Evolutionary conservation across 1,140 invertebrate genomes (phyloP), one percentile per base, ranked within the genome.

Genomic region (Phocides pigmalion): DNA sequence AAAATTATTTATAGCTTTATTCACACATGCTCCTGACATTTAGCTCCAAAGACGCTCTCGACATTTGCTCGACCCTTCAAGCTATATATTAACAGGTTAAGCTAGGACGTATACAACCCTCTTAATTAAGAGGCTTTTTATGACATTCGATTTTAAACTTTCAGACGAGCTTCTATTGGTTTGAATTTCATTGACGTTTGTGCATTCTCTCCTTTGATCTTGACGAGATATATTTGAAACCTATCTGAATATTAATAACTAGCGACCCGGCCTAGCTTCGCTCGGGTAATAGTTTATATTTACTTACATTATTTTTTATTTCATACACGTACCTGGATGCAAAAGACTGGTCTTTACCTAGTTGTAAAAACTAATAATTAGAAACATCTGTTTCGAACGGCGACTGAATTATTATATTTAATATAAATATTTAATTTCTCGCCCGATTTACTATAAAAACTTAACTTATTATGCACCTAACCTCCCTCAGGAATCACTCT

Each of bases 1-100:
- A 20, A 20, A 35, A 66, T 47, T 66, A 61, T 66, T 66, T 61
- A 65, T 65, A 65, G 35, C 46, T 54, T 22, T 42, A 46, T 42
- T 58, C 51, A 65, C 47, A 58, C 37, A 47, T 42, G 54, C 56
- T 59, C 56, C 58, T 66, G 64, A 66, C 64, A 66, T 66, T 66
- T 66, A 53, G 54, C 54, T 58, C 20, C 50, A 41, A 44, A 61
- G 64, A 65, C 20, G 35, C 42, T 47, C 54, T 49, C 64, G 64
- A 66, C 64, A 56, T 59, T 50, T 51, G 54, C 54, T 9, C 56
- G 22, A 46, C 56, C 56, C 56, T 59, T 59, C 42, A 16, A 2
- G 41, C 9, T 46, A 15, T 46, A 14, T 8, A 37, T 46, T 47
- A 25, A 58, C 51, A 54, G 47, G 25, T 35, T 44, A 44, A 58